phyloP scores from a whole-genome alignment of 2,113 vertebrate genomes.

The Neoarius graeffei region DNA sequence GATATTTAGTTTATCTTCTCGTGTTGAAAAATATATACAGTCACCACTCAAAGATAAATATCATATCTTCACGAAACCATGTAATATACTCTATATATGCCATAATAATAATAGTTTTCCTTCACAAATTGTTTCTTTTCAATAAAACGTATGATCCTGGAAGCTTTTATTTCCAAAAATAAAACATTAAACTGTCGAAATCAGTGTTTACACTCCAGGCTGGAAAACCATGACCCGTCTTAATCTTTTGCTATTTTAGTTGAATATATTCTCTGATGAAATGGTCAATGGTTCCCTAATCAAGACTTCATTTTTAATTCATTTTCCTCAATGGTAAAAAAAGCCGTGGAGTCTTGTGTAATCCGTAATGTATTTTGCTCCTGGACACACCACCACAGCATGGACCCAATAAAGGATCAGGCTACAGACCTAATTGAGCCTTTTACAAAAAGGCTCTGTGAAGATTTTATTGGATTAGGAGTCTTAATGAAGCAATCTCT shows the following conservation, averaged over 20 bases:
- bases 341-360: background rate
- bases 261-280: background rate
- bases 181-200: background rate
- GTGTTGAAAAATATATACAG: too few species aligned
- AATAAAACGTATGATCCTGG: background rate
- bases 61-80: too few species aligned
- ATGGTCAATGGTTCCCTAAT: background rate
- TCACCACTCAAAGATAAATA: too few species aligned
- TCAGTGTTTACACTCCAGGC: background rate
- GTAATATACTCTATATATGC: too few species aligned
- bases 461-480: conserved; percentile 9
- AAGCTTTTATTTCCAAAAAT: background rate
- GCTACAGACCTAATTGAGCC: background rate
- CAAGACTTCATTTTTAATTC: background rate
- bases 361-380: background rate
- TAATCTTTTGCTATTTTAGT: background rate
- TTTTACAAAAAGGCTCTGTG: background rate
- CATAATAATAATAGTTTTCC: too few species aligned
- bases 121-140: background rate
- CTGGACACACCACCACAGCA: background rate
- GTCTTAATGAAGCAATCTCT: conserved; percentile 19
- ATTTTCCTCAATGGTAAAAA: background rate
- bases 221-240: background rate
- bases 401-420: background rate
- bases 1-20: too few species aligned